phyloP scores from a whole-genome alignment of 2,888 invertebrate species.

The Syrista parreyssii region DNA sequence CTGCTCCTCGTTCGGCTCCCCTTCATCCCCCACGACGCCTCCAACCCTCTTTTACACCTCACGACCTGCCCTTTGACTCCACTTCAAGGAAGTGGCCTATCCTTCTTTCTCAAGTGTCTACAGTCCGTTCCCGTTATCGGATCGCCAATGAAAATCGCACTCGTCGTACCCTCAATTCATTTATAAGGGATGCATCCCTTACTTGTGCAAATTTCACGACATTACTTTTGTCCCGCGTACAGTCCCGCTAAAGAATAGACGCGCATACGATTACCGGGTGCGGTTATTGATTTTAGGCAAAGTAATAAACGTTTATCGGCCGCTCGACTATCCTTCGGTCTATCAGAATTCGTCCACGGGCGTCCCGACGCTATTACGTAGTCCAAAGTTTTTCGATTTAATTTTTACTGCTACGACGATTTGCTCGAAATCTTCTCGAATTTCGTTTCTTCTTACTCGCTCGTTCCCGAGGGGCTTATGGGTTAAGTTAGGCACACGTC shows the following conservation, averaged over 20 bases:
- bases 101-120: background rate
- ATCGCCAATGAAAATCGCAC: background rate
- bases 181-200: background rate
- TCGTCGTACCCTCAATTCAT: background rate
- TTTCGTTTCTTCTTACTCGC: background rate
- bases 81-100: background rate
- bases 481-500: background rate
- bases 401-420: constrained; percentile 44
- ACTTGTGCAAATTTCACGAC: background rate
- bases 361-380: constrained; percentile 18
- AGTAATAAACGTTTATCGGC: constrained; percentile 46
- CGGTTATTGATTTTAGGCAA: constrained; percentile 12
- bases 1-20: background rate
- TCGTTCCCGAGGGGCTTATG: constrained; percentile 15
- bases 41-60: background rate
- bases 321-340: constrained; percentile 28
- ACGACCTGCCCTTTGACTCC: background rate
- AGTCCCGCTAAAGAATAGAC: background rate
- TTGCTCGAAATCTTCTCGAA: constrained; percentile 13
- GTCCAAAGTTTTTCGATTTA: constrained; percentile 43
- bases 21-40: constrained; percentile 4
- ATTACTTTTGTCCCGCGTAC: background rate
- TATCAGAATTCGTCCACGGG: constrained; percentile 25
- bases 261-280: background rate
- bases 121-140: background rate